Evolutionary conservation across 1,140 invertebrate species (phyloP).

Genomic region (Drosophila persimilis): DNA sequence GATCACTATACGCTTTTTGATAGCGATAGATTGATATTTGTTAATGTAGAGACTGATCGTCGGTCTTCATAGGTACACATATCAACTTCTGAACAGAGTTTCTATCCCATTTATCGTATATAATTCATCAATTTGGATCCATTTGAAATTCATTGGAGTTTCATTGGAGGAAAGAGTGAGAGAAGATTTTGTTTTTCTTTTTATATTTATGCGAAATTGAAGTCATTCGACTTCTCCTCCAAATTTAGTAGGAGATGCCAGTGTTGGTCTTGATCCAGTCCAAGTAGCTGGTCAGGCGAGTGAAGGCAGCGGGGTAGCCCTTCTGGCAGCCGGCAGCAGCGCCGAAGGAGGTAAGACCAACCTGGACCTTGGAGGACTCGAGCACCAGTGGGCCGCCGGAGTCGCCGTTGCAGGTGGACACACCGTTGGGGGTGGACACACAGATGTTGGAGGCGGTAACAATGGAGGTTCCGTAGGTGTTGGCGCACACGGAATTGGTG

Average conservation of each 20-base stretch:
- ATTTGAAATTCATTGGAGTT: not conserved
- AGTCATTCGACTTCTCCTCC: not conserved
- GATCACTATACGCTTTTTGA: no score
- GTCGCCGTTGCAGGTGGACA: conserved; percentile 83
- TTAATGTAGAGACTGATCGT: no score
- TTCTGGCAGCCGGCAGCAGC: conserved; percentile 83
- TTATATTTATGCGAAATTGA: conserved; percentile 16
- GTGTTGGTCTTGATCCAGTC: conserved; percentile 83
- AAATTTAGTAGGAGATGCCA: conserved; percentile 43
- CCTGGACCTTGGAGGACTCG: conserved; percentile 9
- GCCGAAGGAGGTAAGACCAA: conserved; percentile 85
- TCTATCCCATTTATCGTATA: no score
- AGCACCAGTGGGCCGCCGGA: conserved; percentile 84
- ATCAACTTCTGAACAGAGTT: no score
- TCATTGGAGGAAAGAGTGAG: not conserved
- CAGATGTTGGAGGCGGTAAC: conserved; percentile 66
- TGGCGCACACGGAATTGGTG: conserved; percentile 44
- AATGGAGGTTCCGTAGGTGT: conserved; percentile 40
- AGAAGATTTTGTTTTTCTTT: not conserved
- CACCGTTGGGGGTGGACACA: conserved; percentile 28
- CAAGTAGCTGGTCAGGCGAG: conserved; percentile 84
- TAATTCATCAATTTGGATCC: no score
- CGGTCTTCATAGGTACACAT: no score
- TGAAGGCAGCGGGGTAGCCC: conserved; percentile 84
- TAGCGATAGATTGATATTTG: no score